These are phyloP conservation scores for Neocloeon triangulifer DNA, from an alignment of 1,140 invertebrate genomes.

Conservation along the genomic window DNA sequence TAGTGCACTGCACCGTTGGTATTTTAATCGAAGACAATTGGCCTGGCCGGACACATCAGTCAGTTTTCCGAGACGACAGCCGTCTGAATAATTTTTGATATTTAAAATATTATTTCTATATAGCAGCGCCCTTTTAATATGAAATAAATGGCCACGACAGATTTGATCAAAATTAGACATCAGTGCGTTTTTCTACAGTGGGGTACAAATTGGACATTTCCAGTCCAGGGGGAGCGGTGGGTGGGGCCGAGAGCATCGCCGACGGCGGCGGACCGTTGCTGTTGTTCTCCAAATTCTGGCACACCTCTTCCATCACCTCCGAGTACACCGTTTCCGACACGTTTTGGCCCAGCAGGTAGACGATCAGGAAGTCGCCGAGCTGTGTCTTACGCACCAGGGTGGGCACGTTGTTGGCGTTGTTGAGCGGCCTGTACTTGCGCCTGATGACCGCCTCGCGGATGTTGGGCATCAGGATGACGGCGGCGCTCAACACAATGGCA, in stretches of 20 bases:
- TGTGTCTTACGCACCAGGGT: constrained; percentile 46
- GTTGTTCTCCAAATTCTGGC: constrained; percentile 21
- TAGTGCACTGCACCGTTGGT: too few relatives aligned
- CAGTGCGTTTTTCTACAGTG: constrained; percentile 44
- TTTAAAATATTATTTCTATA: too few relatives aligned
- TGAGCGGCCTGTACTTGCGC: constrained; percentile 30
- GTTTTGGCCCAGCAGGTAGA: constrained; percentile 65
- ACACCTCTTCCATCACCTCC: constrained; percentile 42
- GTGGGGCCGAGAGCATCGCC: constrained; percentile 31
- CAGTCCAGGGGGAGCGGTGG: constrained; percentile 58
- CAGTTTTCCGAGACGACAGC: too few relatives aligned
- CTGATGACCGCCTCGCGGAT: constrained; percentile 57
- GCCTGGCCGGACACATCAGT: too few relatives aligned
- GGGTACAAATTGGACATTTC: constrained; percentile 69
- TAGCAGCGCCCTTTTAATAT: too few relatives aligned
- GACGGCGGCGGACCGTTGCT: constrained; percentile 1
- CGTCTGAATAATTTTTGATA: too few relatives aligned
- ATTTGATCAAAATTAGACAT: constrained; percentile 35
- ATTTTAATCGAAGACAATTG: too few relatives aligned
- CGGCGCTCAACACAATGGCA: constrained; percentile 56
- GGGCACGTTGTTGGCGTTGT: not conserved
- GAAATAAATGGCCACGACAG: too few relatives aligned
- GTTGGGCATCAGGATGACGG: constrained; percentile 51
- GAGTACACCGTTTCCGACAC: constrained; percentile 56
- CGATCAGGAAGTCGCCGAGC: constrained; percentile 64